Base-by-base conservation (phyloP, 2,888 invertebrate genomes). In the Conistra vaccinii region DNA sequence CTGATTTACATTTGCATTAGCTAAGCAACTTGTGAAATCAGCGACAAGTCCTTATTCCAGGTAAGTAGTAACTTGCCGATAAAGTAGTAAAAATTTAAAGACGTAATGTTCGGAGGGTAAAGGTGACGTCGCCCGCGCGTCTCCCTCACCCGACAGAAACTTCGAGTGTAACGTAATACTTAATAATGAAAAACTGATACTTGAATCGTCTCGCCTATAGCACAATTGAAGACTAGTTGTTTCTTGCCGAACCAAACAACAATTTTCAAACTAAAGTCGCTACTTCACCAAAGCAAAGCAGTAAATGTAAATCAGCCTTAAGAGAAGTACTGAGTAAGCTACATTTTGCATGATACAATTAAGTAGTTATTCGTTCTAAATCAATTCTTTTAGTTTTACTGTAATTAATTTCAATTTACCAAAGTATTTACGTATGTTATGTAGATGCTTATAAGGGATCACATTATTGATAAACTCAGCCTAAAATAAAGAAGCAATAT, bases 331-430 rank as follows among this genome's bases (percentile, higher is more conserved):
- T 81, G 78, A 76, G 78, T 78, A 71, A 79, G 76, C 61, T 80
- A 76, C 74, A 79, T 67, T 66, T 75, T 77, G 67, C 69, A 70
- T 76, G 69, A 77, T 82, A 80, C 82, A 80, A 61, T 69, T 72
- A 76, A 68, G 62, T 85, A 73, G 83, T 83, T 90, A 85, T 89
- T 88, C 88, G 88, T 89, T 89, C 85, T 89, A 89, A 86, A 88
- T 86, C 85, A 87, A 88, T 83, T 80, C 87, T 84, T 84, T 88
- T 93, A 93, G 92, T 88, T 91, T 86, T 93, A 92, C 90, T 91
- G 92, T 92, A 92, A 92, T 90, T 94, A 92, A 91, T 93, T 89
- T 91, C 92, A 91, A 93, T 95, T 95, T 95, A 95, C 95, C 95
- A 96, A 95, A 95, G 95, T 94, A 92, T 93, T 93, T 92, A 92